Conservation (phyloP, 2,113 vertebrate species). For the Prolemur simus region DNA sequence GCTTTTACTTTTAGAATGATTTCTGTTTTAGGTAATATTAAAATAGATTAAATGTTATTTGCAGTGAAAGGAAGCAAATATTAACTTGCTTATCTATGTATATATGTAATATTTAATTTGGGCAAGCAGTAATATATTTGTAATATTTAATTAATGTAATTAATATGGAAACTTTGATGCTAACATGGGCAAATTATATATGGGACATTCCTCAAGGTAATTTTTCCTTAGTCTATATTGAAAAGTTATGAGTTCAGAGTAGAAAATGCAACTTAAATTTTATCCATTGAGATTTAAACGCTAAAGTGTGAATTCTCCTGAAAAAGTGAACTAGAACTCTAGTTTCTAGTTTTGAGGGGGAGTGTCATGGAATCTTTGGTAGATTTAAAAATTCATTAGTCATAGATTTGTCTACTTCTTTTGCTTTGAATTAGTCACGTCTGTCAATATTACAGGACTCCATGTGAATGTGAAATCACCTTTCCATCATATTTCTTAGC, state of each 20-base stretch:
- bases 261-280: neutral
- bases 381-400: neutral
- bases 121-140: neutral
- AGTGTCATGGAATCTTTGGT: neutral
- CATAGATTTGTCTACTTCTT: neutral
- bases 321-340: neutral
- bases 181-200: neutral
- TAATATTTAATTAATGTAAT: neutral
- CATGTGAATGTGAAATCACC: neutral
- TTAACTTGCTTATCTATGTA: conserved; percentile 1
- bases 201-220: neutral
- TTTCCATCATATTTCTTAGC: neutral
- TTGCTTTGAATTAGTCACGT: neutral
- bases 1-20: conserved; percentile 11
- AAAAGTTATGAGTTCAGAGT: conserved; percentile 22
- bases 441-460: neutral
- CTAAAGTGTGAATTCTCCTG: neutral
- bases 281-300: neutral
- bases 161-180: neutral
- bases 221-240: neutral
- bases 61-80: neutral
- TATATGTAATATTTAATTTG: neutral
- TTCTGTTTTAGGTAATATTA: neutral
- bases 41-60: conserved; percentile 8
- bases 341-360: neutral